A percentile compares a stretch with the other conserved stretches of the same genome.
phyloP scores from a whole-genome alignment of 2,113 vertebrate species.

The Takifugu flavidus region DNA sequence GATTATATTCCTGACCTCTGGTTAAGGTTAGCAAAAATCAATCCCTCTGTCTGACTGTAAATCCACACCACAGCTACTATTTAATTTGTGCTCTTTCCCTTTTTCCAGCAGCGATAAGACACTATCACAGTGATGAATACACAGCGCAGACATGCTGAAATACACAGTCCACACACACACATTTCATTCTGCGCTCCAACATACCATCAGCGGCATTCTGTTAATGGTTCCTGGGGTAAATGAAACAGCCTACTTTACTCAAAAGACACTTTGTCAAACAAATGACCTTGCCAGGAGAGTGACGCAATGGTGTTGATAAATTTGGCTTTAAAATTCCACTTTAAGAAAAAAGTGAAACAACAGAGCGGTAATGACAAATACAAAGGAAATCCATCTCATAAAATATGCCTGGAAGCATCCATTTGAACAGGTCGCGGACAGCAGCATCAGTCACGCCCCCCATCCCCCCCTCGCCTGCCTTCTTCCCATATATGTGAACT shows the following conservation, averaged over 20 bases:
- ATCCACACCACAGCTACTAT: conserved; percentile 5
- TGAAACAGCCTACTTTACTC: conserved; percentile 60
- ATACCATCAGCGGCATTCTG: conserved; percentile 57
- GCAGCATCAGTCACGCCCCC: conserved; percentile 57
- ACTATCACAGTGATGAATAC: conserved; percentile 53
- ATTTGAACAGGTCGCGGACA: conserved; percentile 59
- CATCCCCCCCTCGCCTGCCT: conserved; percentile 33
- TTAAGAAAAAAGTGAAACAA: conserved; percentile 35
- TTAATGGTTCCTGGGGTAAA: conserved; percentile 55
- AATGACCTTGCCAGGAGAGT: conserved; percentile 59
- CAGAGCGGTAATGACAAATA: conserved; percentile 46
- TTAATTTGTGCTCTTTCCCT: conserved; percentile 24
- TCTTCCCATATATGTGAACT: conserved; percentile 32
- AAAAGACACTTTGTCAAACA: conserved; percentile 67
- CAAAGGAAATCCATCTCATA: conserved; percentile 67
- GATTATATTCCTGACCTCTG: not conserved
- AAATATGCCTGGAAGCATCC: conserved; percentile 64
- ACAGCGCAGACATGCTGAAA: conserved; percentile 6
- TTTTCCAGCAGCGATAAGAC: conserved; percentile 33
- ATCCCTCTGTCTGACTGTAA: not conserved
- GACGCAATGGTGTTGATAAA: conserved; percentile 56
- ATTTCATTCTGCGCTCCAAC: conserved; percentile 36
- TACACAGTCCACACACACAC: conserved; percentile 12
- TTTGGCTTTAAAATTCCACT: conserved; percentile 67
- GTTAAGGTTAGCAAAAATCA: not conserved